Percentiles rank a stretch among this genome's conserved stretches.
These are phyloP conservation scores for Himalopsyche anomala DNA, from an alignment of 2,888 invertebrate species.

Conservation along the genomic window DNA sequence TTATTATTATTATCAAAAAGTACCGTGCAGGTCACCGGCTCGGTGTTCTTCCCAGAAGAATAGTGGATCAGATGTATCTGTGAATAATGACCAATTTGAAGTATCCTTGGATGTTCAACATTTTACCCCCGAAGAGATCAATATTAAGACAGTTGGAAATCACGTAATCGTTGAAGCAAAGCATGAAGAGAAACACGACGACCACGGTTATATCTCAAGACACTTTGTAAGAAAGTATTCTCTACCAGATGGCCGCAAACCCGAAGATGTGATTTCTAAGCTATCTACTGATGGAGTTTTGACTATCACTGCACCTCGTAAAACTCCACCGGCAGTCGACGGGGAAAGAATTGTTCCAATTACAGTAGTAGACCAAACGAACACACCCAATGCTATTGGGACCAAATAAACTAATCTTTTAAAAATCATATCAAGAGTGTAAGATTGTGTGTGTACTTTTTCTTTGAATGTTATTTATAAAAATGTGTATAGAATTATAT, in stretches of 20 bases:
- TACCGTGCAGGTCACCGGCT: background rate
- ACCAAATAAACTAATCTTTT: background rate
- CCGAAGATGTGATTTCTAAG: conserved; percentile 82
- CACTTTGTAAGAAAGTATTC: conserved; percentile 86
- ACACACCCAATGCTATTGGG: background rate
- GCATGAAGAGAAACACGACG: conserved; percentile 86
- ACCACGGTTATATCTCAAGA: conserved; percentile 84
- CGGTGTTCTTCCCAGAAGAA: background rate
- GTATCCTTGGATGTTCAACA: conserved; percentile 86
- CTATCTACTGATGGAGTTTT: conserved; percentile 87
- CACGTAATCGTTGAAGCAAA: conserved; percentile 85
- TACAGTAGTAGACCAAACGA: conserved; percentile 68
- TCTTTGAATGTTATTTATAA: no score
- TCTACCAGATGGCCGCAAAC: conserved; percentile 84
- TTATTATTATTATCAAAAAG: no score
- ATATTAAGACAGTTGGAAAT: conserved; percentile 84
- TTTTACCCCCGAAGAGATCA: conserved; percentile 86
- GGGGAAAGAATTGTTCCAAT: conserved; percentile 78
- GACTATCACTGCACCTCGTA: conserved; percentile 80
- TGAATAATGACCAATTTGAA: conserved; percentile 74
- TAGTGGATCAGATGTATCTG: background rate
- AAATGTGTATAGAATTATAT: no score
- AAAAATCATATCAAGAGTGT: no score
- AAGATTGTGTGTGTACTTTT: no score
- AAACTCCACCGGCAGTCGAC: conserved; percentile 69